These are phyloP conservation scores for Oncopeltus fasciatus DNA, from an alignment of 1,140 invertebrate species.

Conservation along the genomic window DNA sequence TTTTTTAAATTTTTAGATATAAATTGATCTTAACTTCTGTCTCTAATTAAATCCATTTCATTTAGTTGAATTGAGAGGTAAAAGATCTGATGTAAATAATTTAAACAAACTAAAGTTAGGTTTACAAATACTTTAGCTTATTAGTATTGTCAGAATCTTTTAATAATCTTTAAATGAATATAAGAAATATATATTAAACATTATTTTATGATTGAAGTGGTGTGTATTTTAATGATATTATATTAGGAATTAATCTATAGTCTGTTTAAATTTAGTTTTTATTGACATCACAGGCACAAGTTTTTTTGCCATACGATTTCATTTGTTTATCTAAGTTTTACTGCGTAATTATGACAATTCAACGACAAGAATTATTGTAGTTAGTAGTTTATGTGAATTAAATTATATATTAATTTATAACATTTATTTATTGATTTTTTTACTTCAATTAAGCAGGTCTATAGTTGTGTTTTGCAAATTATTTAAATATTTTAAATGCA, in stretches of 20 bases:
- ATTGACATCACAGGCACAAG: background rate
- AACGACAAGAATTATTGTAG: background rate
- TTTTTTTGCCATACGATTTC: background rate
- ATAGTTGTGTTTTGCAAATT: background rate
- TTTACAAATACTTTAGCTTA: constrained; percentile 1
- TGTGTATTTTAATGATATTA: background rate
- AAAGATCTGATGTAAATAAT: constrained; percentile 18
- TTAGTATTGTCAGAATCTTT: constrained; percentile 1
- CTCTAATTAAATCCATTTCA: background rate
- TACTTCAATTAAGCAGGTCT: background rate
- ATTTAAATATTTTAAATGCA: background rate
- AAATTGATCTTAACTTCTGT: too few relatives aligned
- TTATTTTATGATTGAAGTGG: background rate
- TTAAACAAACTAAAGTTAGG: background rate
- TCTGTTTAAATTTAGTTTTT: background rate
- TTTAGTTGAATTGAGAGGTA: constrained; percentile 20
- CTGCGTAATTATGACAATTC: background rate
- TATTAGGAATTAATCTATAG: background rate
- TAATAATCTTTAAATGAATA: background rate
- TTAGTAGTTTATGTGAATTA: background rate
- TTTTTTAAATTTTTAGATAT: background rate
- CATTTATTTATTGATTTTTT: constrained; percentile 1
- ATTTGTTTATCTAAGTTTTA: background rate
- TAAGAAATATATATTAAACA: background rate
- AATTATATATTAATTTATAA: background rate